Percentiles rank a stretch among this genome's conserved stretches.
Evolutionary conservation across 2,888 invertebrate species (phyloP).

Genomic region (Nemotelus nigrinus): DNA sequence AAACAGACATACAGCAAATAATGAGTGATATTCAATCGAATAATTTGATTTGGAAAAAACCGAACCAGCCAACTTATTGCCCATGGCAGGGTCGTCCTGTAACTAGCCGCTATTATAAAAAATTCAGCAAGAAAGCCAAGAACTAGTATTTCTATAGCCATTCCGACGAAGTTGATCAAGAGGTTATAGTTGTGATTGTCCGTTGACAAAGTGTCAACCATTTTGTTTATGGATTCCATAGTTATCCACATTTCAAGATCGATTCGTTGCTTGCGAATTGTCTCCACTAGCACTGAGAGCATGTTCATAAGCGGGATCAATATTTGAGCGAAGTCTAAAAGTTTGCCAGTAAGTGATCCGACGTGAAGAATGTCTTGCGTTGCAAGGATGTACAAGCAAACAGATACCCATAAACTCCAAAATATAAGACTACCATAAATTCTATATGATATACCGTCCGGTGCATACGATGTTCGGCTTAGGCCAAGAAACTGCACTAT

Average conservation of each 20-base stretch:
- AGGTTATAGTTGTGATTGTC: constrained; percentile 1
- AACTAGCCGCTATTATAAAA: constrained; percentile 42
- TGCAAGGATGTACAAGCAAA: background rate
- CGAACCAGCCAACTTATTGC: constrained; percentile 32
- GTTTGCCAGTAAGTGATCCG: constrained; percentile 24
- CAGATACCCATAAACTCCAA: background rate
- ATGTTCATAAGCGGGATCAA: constrained; percentile 37
- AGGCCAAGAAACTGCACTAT: background rate
- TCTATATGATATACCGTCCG: background rate
- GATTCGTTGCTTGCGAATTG: background rate
- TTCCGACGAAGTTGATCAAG: background rate
- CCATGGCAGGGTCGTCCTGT: background rate
- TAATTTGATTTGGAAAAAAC: constrained; percentile 36
- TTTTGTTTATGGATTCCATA: constrained; percentile 6
- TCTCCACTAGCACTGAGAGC: constrained; percentile 9
- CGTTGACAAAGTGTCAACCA: background rate
- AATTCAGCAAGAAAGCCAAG: constrained; percentile 36
- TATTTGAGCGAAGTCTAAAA: constrained; percentile 33
- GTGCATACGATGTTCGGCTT: background rate
- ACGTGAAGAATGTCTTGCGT: constrained; percentile 18
- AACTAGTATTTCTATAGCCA: background rate
- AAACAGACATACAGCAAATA: constrained; percentile 27
- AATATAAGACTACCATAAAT: background rate
- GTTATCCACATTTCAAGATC: constrained; percentile 22
- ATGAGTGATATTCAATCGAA: constrained; percentile 32